These are phyloP conservation scores for Drosophila pseudoobscura DNA, from an alignment of 1,140 invertebrate genomes.

Conservation along the genomic window DNA sequence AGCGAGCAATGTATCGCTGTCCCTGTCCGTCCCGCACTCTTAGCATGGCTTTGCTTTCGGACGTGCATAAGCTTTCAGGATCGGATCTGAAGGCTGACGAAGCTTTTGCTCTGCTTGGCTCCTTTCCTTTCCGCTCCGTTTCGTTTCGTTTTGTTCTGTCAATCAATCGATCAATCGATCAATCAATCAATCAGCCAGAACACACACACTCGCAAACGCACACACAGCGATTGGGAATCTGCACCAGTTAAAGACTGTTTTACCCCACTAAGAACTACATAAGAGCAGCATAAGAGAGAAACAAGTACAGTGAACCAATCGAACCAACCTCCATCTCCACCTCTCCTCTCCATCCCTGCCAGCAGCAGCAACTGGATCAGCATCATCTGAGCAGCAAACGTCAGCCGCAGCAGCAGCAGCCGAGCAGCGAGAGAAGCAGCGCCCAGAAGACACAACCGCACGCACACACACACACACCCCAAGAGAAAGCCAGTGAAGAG, in stretches of 20 bases:
- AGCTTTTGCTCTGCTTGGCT: neutral
- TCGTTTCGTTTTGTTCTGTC: neutral
- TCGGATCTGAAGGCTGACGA: neutral
- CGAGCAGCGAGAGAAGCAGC: slow-evolving; percentile 9
- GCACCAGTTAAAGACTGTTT: neutral
- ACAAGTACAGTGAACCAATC: slow-evolving; percentile 26
- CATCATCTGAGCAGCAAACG: slow-evolving; percentile 46
- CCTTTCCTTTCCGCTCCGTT: too few species aligned
- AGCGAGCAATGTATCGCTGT: too few species aligned
- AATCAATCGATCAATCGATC: slow-evolving; percentile 18
- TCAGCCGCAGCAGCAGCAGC: slow-evolving; percentile 35
- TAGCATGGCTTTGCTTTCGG: neutral
- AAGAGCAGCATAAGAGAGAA: slow-evolving; percentile 13
- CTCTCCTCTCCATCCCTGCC: slow-evolving; percentile 41
- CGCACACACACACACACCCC: slow-evolving; percentile 4
- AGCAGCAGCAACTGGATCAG: slow-evolving; percentile 77
- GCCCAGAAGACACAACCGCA: neutral
- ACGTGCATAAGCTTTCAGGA: slow-evolving; percentile 33
- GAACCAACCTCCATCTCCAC: slow-evolving; percentile 34
- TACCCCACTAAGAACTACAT: neutral
- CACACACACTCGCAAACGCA: slow-evolving; percentile 28
- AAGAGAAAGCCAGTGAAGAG: slow-evolving; percentile 13
- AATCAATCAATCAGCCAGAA: slow-evolving; percentile 16
- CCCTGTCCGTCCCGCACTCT: too few species aligned
- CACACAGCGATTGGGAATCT: slow-evolving; percentile 16